Percentiles rank a stretch among this genome's conserved stretches.
Conservation (phyloP, 2,797 vertebrate species). For the Chaunax sp. region DNA sequence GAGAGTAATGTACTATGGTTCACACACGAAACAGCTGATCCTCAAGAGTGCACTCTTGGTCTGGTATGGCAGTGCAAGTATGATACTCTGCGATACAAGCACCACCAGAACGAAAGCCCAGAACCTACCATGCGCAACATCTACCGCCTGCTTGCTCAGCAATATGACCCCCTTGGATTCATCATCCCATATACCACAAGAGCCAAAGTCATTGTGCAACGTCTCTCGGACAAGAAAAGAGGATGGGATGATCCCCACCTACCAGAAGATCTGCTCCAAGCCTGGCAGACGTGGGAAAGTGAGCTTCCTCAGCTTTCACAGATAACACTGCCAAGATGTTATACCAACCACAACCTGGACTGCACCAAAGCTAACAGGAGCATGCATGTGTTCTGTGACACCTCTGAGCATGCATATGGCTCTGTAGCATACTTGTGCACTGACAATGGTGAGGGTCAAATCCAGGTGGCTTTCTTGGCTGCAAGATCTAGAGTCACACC, state of each 20-base stretch:
- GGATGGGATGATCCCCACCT: slow-evolving; percentile 18
- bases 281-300: slow-evolving; percentile 15
- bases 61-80: slow-evolving; percentile 7
- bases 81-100: slow-evolving; percentile 28
- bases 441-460: not conserved
- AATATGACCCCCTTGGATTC: slow-evolving; percentile 24
- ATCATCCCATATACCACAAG: slow-evolving; percentile 18
- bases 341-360: slow-evolving; percentile 1
- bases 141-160: slow-evolving; percentile 30
- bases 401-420: slow-evolving; percentile 23
- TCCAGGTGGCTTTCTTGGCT: not conserved
- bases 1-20: slow-evolving; percentile 19
- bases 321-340: slow-evolving; percentile 15
- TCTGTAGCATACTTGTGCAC: slow-evolving; percentile 14
- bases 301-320: slow-evolving; percentile 13
- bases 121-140: slow-evolving; percentile 23
- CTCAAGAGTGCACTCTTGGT: slow-evolving; percentile 21
- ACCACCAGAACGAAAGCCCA: not conserved
- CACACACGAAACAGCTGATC: not conserved
- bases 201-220: slow-evolving; percentile 18
- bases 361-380: not conserved
- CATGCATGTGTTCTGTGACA: slow-evolving; percentile 19
- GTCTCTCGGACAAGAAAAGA: slow-evolving; percentile 10
- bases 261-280: not conserved
- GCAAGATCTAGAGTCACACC: slow-evolving; percentile 19